phyloP scores from a whole-genome alignment of 2,113 vertebrate genomes.

The Odobenus rosmarus region DNA sequence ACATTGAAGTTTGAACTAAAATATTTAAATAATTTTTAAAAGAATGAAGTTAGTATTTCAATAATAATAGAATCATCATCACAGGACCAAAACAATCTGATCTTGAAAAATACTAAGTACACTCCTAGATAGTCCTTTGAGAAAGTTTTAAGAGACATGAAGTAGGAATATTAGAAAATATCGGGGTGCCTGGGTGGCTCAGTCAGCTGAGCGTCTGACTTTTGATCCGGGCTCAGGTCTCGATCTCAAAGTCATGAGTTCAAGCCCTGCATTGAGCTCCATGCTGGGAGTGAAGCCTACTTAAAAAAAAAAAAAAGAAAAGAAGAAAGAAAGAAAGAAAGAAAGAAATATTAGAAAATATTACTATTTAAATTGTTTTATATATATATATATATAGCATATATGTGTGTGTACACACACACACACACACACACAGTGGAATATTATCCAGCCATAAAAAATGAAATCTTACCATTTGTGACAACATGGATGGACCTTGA shows the following conservation, averaged over 20 bases:
- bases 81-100: neutral
- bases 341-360: neutral
- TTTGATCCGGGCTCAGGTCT: neutral
- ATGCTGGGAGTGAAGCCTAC: neutral
- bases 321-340: neutral
- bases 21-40: neutral
- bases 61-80: neutral
- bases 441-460: neutral
- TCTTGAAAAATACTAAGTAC: neutral
- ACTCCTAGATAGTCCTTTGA: neutral
- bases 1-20: neutral
- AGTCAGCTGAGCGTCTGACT: neutral
- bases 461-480: neutral
- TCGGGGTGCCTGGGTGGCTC: neutral
- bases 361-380: neutral
- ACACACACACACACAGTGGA: neutral
- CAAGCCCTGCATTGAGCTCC: neutral
- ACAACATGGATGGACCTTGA: neutral
- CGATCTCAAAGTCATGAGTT: neutral
- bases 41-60: neutral
- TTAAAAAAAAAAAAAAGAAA: neutral
- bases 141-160: neutral
- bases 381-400: neutral
- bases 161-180: neutral
- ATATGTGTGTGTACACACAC: neutral